Percentiles rank a stretch among this genome's conserved stretches.
Conservation (phyloP, 1,140 invertebrate species). For the Drosophila burlai region DNA sequence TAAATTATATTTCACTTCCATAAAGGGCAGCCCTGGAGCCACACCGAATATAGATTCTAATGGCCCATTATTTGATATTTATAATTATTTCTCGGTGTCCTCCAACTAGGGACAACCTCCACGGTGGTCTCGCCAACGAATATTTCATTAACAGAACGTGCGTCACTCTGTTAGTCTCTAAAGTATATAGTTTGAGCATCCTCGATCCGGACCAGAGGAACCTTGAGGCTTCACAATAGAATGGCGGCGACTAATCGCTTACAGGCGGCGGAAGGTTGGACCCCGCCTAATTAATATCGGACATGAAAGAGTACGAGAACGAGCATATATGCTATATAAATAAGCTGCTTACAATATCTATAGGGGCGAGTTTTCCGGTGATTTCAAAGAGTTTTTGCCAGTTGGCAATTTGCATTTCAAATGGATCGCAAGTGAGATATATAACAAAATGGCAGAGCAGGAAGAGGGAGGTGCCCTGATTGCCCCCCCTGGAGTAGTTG, state of each 20-base stretch:
- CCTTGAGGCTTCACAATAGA: slow-evolving; percentile 48
- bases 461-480: slow-evolving; percentile 8
- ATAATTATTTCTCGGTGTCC: slow-evolving; percentile 21
- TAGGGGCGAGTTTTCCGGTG: slow-evolving; percentile 21
- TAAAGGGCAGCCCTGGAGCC: slow-evolving; percentile 3
- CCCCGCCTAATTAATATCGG: slow-evolving; percentile 45
- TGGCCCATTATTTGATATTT: slow-evolving; percentile 33
- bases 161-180: slow-evolving; percentile 34
- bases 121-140: slow-evolving; percentile 25
- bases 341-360: slow-evolving; percentile 47
- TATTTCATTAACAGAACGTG: slow-evolving; percentile 51
- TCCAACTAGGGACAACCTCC: slow-evolving; percentile 35
- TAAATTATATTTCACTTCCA: slow-evolving; percentile 3
- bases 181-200: slow-evolving; percentile 9
- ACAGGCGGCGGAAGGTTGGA: slow-evolving; percentile 43
- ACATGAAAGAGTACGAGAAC: slow-evolving; percentile 30
- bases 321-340: slow-evolving; percentile 3
- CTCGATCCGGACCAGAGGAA: neutral
- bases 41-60: slow-evolving; percentile 7
- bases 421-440: slow-evolving; percentile 64
- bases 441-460: slow-evolving; percentile 47
- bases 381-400: slow-evolving; percentile 54
- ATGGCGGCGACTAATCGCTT: slow-evolving; percentile 41
- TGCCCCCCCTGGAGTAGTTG: slow-evolving; percentile 41
- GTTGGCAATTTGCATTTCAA: slow-evolving; percentile 71